A percentile compares a stretch with the other conserved stretches of the same genome.
phyloP scores from a whole-genome alignment of 2,888 invertebrate species.

The Monoplex corrugatus region DNA sequence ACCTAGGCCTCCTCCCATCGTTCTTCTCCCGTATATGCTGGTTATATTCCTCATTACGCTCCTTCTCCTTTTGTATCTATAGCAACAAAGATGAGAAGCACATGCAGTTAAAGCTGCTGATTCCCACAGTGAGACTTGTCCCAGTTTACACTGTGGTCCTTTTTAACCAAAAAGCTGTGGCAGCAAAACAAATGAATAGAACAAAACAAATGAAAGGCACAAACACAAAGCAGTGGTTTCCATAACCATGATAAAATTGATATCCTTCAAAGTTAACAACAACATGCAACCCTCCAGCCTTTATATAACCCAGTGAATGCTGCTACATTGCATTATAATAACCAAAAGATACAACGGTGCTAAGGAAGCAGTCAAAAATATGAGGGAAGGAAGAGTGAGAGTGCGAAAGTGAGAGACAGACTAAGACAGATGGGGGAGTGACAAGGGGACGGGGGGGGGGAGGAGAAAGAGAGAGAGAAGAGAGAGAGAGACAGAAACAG shows the following conservation, averaged over 20 bases:
- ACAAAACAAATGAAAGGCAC: not conserved
- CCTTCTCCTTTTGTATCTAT: slow-evolving; percentile 67
- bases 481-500: too few species aligned
- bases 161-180: too few species aligned
- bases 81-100: not conserved
- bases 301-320: too few species aligned
- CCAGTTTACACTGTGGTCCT: not conserved
- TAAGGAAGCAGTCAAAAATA: not conserved
- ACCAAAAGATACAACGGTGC: too few species aligned
- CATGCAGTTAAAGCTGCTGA: not conserved
- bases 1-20: slow-evolving; percentile 41
- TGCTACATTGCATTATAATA: too few species aligned
- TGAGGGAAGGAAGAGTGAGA: not conserved
- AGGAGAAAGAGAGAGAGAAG: too few species aligned
- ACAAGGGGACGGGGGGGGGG: not conserved
- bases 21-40: slow-evolving; percentile 65
- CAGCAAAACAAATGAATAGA: not conserved
- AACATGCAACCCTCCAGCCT: too few species aligned
- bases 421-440: not conserved
- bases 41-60: slow-evolving; percentile 78
- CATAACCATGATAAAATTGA: not conserved
- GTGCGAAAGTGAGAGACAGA: too few species aligned
- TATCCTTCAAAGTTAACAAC: too few species aligned
- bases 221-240: not conserved
- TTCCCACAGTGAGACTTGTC: not conserved